These are phyloP conservation scores for Pluvialis apricaria DNA, from an alignment of 2,113 vertebrate species.

Conservation along the genomic window DNA sequence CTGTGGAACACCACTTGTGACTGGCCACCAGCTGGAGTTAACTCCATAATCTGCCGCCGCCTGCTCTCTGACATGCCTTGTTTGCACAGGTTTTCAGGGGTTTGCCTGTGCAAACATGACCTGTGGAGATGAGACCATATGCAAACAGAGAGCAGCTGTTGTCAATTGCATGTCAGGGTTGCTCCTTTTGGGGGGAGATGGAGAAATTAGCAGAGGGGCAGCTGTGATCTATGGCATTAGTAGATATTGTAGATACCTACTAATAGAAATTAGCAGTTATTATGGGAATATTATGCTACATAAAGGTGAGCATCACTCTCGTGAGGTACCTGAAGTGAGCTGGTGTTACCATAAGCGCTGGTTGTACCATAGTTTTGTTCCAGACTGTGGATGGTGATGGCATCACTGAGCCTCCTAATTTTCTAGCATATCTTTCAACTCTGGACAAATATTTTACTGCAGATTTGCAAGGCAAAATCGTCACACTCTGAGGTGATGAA, in stretches of 20 bases:
- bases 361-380: neutral
- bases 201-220: neutral
- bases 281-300: neutral
- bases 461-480: neutral
- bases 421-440: neutral
- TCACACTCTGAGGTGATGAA: neutral
- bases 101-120: neutral
- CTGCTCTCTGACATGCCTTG: neutral
- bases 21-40: rapidly evolving
- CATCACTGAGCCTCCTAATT: neutral
- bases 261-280: neutral
- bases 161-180: neutral
- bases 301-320: neutral
- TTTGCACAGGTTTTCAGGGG: neutral
- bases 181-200: neutral
- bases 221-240: neutral
- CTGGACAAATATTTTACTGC: neutral
- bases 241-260: neutral
- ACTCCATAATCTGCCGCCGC: neutral
- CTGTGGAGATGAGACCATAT: neutral
- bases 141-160: neutral
- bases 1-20: neutral
- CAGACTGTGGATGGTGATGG: too few species aligned
- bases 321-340: neutral
- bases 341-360: neutral